Evolutionary conservation across 30 jellyfish, hydroid and myxozoan genomes (phyloP).

Genomic region (Euphysa ruthae): DNA sequence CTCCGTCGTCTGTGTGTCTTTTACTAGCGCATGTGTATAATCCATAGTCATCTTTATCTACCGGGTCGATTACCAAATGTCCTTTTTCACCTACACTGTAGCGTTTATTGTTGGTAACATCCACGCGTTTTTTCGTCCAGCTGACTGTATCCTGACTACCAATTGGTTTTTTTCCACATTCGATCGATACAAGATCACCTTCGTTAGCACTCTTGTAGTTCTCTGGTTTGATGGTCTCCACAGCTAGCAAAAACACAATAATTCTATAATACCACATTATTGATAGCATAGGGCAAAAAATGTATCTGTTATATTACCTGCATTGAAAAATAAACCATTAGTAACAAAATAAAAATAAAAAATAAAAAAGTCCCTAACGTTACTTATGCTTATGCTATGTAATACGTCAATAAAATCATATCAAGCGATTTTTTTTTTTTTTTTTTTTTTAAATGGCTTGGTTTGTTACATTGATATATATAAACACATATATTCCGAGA

Average conservation of each 20-base stretch:
- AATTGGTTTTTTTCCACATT: constrained; percentile 60
- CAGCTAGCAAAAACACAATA: constrained; percentile 32
- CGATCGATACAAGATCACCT: constrained; percentile 49
- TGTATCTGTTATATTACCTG: too few species aligned
- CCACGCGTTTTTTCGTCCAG: constrained; percentile 81
- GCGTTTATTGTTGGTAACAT: constrained; percentile 55
- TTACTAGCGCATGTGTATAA: constrained; percentile 65
- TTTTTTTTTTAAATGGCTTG: too few species aligned
- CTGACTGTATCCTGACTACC: constrained; percentile 37
- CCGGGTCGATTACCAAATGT: constrained; percentile 48
- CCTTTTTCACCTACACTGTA: constrained; percentile 65
- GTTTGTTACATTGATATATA: too few species aligned
- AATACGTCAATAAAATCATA: too few species aligned
- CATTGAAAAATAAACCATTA: too few species aligned
- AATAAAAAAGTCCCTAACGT: too few species aligned
- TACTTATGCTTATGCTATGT: too few species aligned
- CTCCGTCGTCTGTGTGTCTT: constrained; percentile 42
- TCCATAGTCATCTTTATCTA: constrained; percentile 63
- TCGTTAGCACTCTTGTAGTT: constrained; percentile 75
- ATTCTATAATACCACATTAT: not conserved
- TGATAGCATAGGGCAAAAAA: too few species aligned
- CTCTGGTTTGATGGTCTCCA: constrained; percentile 81
- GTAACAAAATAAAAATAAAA: too few species aligned
- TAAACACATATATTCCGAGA: too few species aligned
- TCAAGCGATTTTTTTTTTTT: too few species aligned